Evolutionary conservation across 2,888 invertebrate species (phyloP).

Genomic region (Anticlea derivata): DNA sequence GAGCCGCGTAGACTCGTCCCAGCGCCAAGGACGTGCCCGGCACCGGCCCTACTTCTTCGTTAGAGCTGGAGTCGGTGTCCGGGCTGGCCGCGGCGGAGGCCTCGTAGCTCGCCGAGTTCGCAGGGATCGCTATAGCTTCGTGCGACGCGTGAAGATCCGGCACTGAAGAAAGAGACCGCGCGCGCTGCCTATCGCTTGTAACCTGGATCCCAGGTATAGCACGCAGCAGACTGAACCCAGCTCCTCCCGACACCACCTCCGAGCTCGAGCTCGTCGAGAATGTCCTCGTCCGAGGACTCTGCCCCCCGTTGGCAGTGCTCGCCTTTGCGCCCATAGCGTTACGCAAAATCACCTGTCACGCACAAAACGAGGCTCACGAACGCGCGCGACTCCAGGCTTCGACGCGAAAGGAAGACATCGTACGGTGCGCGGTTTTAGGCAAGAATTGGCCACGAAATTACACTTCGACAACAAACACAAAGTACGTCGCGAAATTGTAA

Average conservation of each 20-base stretch:
- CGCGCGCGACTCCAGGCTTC: slow-evolving; percentile 69
- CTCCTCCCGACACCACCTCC: slow-evolving; percentile 84
- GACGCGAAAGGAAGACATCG: slow-evolving; percentile 79
- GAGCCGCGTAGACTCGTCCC: slow-evolving; percentile 93
- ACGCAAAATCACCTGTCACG: slow-evolving; percentile 77
- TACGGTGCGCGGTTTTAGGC: slow-evolving; percentile 56
- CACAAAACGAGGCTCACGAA: slow-evolving; percentile 69
- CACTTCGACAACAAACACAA: slow-evolving; percentile 64
- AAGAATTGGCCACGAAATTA: slow-evolving; percentile 54
- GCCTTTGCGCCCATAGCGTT: slow-evolving; percentile 92
- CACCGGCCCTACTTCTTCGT: slow-evolving; percentile 84
- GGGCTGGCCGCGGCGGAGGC: slow-evolving; percentile 86
- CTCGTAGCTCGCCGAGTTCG: slow-evolving; percentile 86
- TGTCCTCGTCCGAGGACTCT: slow-evolving; percentile 89
- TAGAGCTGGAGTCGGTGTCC: slow-evolving; percentile 87
- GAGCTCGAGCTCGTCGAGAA: slow-evolving; percentile 90
- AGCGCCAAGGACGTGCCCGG: slow-evolving; percentile 83
- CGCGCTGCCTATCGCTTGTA: slow-evolving; percentile 91
- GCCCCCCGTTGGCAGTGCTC: slow-evolving; percentile 91
- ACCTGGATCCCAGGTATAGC: slow-evolving; percentile 89
- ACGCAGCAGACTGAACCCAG: slow-evolving; percentile 88
- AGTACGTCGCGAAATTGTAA: slow-evolving; percentile 73
- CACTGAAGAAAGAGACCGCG: slow-evolving; percentile 92
- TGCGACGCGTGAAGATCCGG: slow-evolving; percentile 87
- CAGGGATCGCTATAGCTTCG: slow-evolving; percentile 85